Conservation (phyloP, 2,797 vertebrate genomes). For the Sandelia bainsii region DNA sequence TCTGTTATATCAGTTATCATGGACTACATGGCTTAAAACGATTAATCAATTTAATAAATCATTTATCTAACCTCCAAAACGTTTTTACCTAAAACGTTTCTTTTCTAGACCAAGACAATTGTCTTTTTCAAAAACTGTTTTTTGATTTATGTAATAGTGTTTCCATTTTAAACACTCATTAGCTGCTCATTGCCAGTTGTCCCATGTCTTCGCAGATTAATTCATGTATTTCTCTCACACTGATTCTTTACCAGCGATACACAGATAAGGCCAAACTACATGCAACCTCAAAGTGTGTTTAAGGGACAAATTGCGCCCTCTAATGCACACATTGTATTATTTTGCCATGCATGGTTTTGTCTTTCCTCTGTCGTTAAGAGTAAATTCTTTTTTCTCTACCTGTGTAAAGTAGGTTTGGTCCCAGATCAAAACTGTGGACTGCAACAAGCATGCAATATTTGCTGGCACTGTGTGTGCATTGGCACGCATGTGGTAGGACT, state of each 20-base stretch:
- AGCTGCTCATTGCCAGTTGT: background rate
- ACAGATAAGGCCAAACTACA: background rate
- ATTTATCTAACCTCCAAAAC: too few relatives aligned
- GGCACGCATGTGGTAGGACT: background rate
- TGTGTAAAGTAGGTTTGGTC: background rate
- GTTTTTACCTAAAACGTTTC: too few relatives aligned
- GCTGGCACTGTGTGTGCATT: background rate
- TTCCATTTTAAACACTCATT: background rate
- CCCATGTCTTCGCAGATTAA: too few relatives aligned
- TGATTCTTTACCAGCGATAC: background rate
- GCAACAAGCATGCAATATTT: too few relatives aligned
- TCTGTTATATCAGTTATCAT: too few relatives aligned
- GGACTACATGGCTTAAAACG: background rate
- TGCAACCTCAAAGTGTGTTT: background rate
- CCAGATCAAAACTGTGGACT: background rate
- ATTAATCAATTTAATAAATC: too few relatives aligned
- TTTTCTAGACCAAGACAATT: too few relatives aligned
- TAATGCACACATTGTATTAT: conserved; percentile 39
- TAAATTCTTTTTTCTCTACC: background rate
- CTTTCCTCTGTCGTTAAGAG: background rate
- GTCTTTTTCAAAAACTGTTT: too few relatives aligned
- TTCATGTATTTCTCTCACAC: background rate
- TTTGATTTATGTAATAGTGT: too few relatives aligned
- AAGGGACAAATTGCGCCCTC: conserved; percentile 62
- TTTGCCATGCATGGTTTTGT: background rate